Evolutionary conservation across 2,113 vertebrate genomes (phyloP), one percentile per base, ranked within the genome.

Genomic region (Glaucomys volans): DNA sequence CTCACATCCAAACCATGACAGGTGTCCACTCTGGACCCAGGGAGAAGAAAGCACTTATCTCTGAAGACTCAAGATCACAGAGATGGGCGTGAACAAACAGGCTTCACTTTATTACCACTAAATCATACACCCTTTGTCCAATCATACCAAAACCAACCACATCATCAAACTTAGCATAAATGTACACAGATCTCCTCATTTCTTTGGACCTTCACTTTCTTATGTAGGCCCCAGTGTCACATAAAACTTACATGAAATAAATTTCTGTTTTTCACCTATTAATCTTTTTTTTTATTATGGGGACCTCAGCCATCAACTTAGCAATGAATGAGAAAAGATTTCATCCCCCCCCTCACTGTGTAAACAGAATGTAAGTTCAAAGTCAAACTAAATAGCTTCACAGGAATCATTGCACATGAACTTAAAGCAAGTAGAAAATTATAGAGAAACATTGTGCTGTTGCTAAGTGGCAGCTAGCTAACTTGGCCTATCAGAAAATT

Each of bases 361-460:
- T 87, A 95, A 91, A 91, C 13, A 81, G n/a, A 54, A 75, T 93
- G 72, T 59, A 91, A 86, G 91, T 91, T 84, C 20, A 64, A 87
- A 81, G 64, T 88, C 76, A 85, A 97, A 30, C 22, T 16, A 85
- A 96, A 42, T 44, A 80, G 75, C 22, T 71, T 88, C 72, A 85
- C 10, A 95, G 76, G 50, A 91, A 75, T 87, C 84, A 92, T 76
- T 83, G 44, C 8, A 42, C 42, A 11, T 13, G 42, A 84, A 52
- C 52, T 64, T 81, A 89, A 89, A 86, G 72, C 26, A 94, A 81
- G 14, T 22, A 81, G 35, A 88, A 66, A 91, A 87, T 84, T 47
- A 92, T 80, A 92, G 67, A 95, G 35, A 54, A 62, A 67, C 69
- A 69, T 64, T 84, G 83, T 71, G 28, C 62, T 71, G 28, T 22